Evolutionary conservation across 2,888 invertebrate genomes (phyloP), one percentile per base, ranked within the genome.

Genomic region (Trachelus stipa): DNA sequence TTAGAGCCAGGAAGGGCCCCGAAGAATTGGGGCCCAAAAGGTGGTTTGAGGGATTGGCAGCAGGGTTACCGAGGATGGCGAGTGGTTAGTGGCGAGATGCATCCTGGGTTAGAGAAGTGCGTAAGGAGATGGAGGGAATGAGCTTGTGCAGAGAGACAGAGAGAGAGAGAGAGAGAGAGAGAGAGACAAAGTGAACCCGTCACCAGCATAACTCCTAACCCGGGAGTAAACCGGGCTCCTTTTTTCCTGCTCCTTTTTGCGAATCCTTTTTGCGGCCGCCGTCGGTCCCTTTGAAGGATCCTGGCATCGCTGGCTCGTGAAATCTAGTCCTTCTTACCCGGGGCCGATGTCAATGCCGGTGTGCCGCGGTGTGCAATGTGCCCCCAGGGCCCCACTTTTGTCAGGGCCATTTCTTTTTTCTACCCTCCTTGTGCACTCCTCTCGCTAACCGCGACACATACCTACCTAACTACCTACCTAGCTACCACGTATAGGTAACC

Each of bases 281-380:
- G 88, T 88, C 90, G 90, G 90, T 89, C 79, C 88, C 90, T 90
- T 90, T 90, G 90, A 91, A 87, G 88, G 88, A 88, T 90, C 88
- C 87, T 88, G 34, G 88, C 87, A 88, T 86, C 90, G 88, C 89
- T 90, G 89, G 90, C 88, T 90, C 90, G 89, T 91, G 90, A 91
- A 91, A 90, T 90, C 90, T 90, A 90, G 90, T 90, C 90, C 91
- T 90, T 88, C 88, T 89, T 88, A 84, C 85, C 85, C 85, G 83
- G 83, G 85, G 35, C 80, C 85, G 86, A 90, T 89, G 90, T 90
- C 90, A 90, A 90, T 90, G 90, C 89, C 87, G 33, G 31, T 40
- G 40, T 89, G 87, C 83, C 83, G 86, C 84, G 80, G 82, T 83
- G 77, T 73, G 23, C 33, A n/a, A 40, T 30, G 69, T 30, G 56